Evolutionary conservation across 2,113 vertebrate genomes (phyloP), one percentile per base, ranked within the genome.

Genomic region (Microcebus griseorufus): DNA sequence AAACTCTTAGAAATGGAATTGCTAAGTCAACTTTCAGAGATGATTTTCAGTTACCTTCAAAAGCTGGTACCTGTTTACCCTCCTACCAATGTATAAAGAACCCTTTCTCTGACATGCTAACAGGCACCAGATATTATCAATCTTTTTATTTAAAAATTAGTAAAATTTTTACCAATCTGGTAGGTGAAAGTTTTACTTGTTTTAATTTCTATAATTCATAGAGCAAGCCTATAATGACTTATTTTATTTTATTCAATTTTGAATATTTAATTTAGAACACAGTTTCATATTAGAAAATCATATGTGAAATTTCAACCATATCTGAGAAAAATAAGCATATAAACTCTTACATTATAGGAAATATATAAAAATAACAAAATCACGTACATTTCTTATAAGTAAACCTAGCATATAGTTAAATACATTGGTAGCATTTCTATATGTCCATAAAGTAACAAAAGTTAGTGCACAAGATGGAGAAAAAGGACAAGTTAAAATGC

Each of bases 181-280:
- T 90, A 4, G 45, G 17, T 81, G 16, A 65, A 55, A 48, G 9
- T 45, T 80, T n/a, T 10, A 29, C 64, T 95, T 69, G 2, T 86
- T 94, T 58, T 67, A 69, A 78, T 48, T 79, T n/a, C 92, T 55
- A 55, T 48, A 60, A 88, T 93, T 94, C 53, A 88, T 92, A 81
- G 27, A 51, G 27, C 12, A 96, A 96, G 42, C 13, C 58, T 7
- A 27, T 27, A 86, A 45, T 45, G 12, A 39, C 9, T 70, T 78
- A 69, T 27, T 79, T 78, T 62, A 72, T 64, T 72, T 64, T 88
- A 81, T 73, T 96, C 7, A 73, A 70, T 65, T 80, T 79, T 58
- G 13, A 62, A 10, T 62, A 67, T 69, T 7, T 93, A 69, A 20
- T 29, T 85, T 86, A 90, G 39, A 86, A 45, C 60, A 82, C 4